Evolutionary conservation across 1,140 invertebrate genomes (phyloP), one percentile per base, ranked within the genome.

Genomic region (Fragariocoptes setiger): DNA sequence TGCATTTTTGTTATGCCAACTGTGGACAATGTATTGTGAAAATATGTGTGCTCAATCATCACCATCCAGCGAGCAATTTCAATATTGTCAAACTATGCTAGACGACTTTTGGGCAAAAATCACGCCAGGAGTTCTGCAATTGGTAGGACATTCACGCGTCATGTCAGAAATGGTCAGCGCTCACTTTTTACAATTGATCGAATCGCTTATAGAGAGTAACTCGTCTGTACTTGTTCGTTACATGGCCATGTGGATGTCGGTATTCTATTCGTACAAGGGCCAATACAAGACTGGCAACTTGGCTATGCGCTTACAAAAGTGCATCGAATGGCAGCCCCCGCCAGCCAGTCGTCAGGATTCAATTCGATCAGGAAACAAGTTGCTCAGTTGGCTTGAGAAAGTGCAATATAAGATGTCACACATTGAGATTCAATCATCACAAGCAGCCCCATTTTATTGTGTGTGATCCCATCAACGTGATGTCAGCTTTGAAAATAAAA

Each of bases 11-110:
- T 54, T 71, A 3, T 71, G 67, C 50, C 67, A 66, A 69, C 60
- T 97, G 37, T 99, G 90, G 90, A 97, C 88, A 0, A 71, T 97
- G 48, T 99, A 97, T 55, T 70, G 94, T 55, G 90, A 95, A 58
- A 75, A 82, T 58, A 63, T 74, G 44, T 71, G 79, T 3, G 52
- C 52, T 14, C 50, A 58, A 20, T 40, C 69, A 62, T 46, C 66
- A 57, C 47, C 68, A 65, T 52, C 54, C 60, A 50, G 67, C 66
- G 44, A 56, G 35, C 51, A 53, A 36, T 44, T 50, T 36, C 44
- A 44, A 47, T 47, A 46, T 35, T 46, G 49, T 40, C 69, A 65
- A 50, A 61, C 38, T 73, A 83, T 52, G 61, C 66, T 39, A 68
- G 74, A 52, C 63, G 88, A 97, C 58, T 97, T 97, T 64, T 99